Evolutionary conservation across 2,888 invertebrate species (phyloP).

Genomic region (Drepanosiphum platanoidis): DNA sequence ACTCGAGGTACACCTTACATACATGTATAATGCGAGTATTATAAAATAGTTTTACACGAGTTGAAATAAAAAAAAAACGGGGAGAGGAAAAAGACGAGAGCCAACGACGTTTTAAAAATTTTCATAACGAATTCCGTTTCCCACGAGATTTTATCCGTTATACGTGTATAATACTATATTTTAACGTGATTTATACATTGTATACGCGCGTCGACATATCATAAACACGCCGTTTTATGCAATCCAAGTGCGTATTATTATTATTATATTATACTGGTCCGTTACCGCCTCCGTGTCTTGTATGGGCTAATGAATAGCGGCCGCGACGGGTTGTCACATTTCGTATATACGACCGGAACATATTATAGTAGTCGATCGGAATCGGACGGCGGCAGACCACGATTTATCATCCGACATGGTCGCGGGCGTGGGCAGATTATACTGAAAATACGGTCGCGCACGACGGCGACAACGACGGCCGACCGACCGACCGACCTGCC

Average conservation of each 20-base stretch:
- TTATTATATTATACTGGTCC: not conserved
- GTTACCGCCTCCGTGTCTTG: constrained; percentile 23
- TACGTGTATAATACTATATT: constrained; percentile 8
- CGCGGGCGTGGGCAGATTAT: constrained; percentile 25
- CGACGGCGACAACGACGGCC: not conserved
- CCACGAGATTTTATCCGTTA: constrained; percentile 47
- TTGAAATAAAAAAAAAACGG: not conserved
- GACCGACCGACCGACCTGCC: not conserved
- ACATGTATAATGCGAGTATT: not conserved
- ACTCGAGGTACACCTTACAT: no score
- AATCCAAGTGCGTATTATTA: constrained; percentile 25
- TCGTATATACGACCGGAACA: constrained; percentile 1
- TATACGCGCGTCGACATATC: not conserved
- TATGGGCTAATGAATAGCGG: constrained; percentile 9
- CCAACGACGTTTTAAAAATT: constrained; percentile 4
- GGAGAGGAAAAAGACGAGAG: not conserved
- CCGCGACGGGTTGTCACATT: constrained; percentile 32
- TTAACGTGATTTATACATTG: constrained; percentile 24
- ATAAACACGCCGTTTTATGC: constrained; percentile 40
- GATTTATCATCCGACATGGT: constrained; percentile 37
- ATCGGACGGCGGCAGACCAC: constrained; percentile 35
- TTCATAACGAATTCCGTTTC: constrained; percentile 20
- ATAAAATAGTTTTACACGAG: constrained; percentile 20
- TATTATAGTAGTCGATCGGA: constrained; percentile 35
- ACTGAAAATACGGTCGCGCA: not conserved